Conservation (phyloP, 2,888 invertebrate species). For the Monoplex corrugatus region DNA sequence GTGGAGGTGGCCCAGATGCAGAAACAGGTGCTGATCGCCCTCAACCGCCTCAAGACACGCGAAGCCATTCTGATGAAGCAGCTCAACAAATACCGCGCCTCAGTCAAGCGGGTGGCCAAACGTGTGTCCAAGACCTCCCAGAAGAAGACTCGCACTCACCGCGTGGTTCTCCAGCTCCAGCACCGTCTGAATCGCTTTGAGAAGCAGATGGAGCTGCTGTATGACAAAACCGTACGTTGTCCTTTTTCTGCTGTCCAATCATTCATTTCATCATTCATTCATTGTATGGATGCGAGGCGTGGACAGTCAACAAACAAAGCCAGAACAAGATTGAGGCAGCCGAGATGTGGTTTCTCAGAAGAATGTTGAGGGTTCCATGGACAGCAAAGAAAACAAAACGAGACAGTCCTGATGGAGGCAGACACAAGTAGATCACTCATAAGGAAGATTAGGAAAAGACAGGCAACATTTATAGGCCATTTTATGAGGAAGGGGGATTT, state of each 20-base stretch:
- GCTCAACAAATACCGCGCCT: slow-evolving; percentile 47
- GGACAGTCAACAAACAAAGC: no score
- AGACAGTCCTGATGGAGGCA: no score
- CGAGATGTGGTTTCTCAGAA: no score
- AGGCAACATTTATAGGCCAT: no score
- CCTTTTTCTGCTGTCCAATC: neutral
- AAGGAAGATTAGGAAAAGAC: no score
- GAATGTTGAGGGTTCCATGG: no score
- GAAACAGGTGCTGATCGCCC: slow-evolving; percentile 53
- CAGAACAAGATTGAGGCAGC: no score
- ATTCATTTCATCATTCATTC: neutral
- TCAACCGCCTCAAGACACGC: slow-evolving; percentile 50
- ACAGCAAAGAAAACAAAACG: no score
- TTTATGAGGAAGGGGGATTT: no score
- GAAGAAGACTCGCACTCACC: slow-evolving; percentile 8
- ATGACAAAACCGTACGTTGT: slow-evolving; percentile 34
- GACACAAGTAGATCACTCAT: no score
- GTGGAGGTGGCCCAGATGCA: slow-evolving; percentile 55
- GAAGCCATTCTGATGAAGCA: slow-evolving; percentile 50
- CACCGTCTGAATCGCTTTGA: slow-evolving; percentile 18
- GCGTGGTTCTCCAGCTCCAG: slow-evolving; percentile 40
- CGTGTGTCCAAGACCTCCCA: neutral
- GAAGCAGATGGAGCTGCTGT: slow-evolving; percentile 33
- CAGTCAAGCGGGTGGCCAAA: slow-evolving; percentile 43
- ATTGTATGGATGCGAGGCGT: no score